Percentiles rank a stretch among this genome's conserved stretches.
phyloP scores from a whole-genome alignment of 2,113 vertebrate species.

The Eulemur rufifrons region DNA sequence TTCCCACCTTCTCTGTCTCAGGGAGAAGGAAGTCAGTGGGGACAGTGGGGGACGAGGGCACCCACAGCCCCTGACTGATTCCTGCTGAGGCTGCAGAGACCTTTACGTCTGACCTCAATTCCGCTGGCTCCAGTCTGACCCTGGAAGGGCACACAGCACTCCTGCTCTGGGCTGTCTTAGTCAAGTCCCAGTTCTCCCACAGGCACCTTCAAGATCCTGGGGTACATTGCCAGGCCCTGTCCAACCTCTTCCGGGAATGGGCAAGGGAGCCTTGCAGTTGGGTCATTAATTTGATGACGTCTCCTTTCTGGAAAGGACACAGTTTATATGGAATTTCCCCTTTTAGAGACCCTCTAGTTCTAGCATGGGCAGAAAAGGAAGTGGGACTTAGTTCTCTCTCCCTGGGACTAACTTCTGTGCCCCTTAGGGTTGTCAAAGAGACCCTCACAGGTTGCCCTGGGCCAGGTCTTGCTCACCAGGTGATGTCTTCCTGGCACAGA shows the following conservation, averaged over 20 bases:
- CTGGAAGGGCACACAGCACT: neutral
- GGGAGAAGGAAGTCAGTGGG: neutral
- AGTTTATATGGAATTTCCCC: neutral
- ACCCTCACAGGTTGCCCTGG: neutral
- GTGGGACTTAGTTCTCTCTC: neutral
- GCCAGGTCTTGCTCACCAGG: neutral
- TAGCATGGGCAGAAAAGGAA: neutral
- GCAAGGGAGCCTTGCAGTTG: neutral
- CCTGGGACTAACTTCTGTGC: neutral
- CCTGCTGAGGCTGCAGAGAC: neutral
- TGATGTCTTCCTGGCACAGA: neutral
- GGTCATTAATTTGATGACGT: neutral
- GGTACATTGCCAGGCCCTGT: neutral
- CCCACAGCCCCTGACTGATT: accelerated
- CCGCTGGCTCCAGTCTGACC: neutral
- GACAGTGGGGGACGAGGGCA: neutral
- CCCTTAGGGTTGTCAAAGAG: neutral
- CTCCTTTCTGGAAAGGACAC: neutral
- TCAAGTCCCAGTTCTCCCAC: neutral
- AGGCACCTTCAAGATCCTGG: neutral
- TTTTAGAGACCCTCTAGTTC: neutral
- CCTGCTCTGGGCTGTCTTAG: neutral
- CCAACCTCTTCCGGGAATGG: neutral
- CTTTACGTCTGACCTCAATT: neutral
- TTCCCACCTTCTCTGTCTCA: neutral